Base-by-base conservation (phyloP, 2,888 invertebrate species). In the Tenthredo livida region DNA sequence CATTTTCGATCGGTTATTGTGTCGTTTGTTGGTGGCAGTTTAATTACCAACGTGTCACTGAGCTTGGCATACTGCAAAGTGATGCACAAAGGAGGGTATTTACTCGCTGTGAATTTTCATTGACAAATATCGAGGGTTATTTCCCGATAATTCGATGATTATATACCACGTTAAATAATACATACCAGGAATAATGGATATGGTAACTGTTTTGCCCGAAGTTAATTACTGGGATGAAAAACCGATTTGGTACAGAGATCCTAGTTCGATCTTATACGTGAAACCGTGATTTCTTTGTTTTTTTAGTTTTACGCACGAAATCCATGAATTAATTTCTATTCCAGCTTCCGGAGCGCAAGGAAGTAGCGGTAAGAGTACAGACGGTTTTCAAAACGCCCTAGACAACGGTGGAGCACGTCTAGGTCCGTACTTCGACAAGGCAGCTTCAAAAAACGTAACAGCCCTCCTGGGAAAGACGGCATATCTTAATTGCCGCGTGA, bases 401-500 rank as follows among this genome's bases (percentile, higher is more conserved):
- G 92, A 92, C 85, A 92, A 95, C 92, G 83, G 91, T 86, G 94
- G 95, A 75, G 94, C 95, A 70, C 94, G 95, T 87, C 94, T 95
- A 86, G 96, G 96, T n/a, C 97, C 97, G 21, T 96, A 96, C 92
- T 97, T 97, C 92, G 97, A 97, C 93, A 95, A 96, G 90, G 94
- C 95, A 85, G 96, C 96, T 54, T 96, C 97, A 75, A 96, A 96
- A 93, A 96, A 96, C 93, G 95, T 96, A 87, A 98, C 98, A 43
- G 98, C 98, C 0, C 94, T 98, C 77, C 95, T 98, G 85, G 98
- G 98, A 88, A 98, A 98, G 94, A 98, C 98, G 58, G 98, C 98
- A 78, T 98, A 97, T 92, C 95, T 98, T 89, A 98, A 97, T 93
- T 98, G 98, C 94, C 95, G 97, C 87, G 97, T 98, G 88, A 97